Conservation (phyloP, 2,113 vertebrate species). For the Eulemur macaco region DNA sequence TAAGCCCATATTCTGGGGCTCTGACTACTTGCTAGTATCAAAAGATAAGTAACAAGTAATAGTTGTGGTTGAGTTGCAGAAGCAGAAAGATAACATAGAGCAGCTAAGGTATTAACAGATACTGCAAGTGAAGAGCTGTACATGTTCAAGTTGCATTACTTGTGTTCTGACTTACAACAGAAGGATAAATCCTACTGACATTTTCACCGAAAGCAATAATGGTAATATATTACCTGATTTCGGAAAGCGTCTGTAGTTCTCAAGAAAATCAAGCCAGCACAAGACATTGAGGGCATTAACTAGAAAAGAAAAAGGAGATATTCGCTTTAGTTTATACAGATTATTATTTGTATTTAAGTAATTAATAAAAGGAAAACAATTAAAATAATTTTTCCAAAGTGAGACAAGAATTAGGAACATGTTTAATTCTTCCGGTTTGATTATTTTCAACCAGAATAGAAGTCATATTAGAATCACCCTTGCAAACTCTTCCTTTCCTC, state of each 20-base stretch:
- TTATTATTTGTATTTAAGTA: background rate
- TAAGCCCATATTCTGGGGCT: background rate
- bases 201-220: background rate
- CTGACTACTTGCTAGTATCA: background rate
- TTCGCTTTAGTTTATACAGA: background rate
- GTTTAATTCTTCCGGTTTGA: background rate
- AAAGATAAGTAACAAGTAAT: background rate
- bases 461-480: background rate
- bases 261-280: background rate
- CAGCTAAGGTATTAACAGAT: background rate
- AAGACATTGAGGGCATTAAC: background rate
- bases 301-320: background rate
- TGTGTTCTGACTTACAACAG: background rate
- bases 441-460: background rate
- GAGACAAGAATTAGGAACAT: background rate
- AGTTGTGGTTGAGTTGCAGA: background rate
- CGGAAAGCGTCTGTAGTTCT: background rate
- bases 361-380: background rate
- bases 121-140: background rate
- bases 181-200: background rate
- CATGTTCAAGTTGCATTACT: background rate
- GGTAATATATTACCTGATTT: background rate
- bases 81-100: background rate
- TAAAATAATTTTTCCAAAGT: background rate
- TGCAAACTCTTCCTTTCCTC: background rate